Evolutionary conservation across 2,113 vertebrate species (phyloP), one percentile per base, ranked within the genome.

Genomic region (Etheostoma cragini): DNA sequence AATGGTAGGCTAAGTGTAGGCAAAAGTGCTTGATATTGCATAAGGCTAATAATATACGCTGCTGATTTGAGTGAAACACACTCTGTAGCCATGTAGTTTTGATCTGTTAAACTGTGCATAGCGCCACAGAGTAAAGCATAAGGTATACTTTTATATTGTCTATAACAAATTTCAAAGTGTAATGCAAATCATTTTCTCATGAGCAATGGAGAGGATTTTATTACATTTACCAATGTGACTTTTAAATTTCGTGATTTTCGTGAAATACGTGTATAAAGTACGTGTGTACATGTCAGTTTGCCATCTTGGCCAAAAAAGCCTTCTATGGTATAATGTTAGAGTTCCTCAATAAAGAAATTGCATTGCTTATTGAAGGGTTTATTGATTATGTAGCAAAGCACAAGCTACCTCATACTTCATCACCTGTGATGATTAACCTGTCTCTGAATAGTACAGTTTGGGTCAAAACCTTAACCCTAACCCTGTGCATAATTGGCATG

Each of bases 21-120:
- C 87, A 91, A 93, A 96, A 95, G 94, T 92, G 91, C 91, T 94
- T 95, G 93, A 95, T 95, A 94, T 94, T 94, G 87, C 85, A 88
- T 80, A 72, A 60, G 80, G 94, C 95, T 96, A 95, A 95, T 94
- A 91, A 95, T 96, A 95, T 89, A 91, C 50, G 91, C 87, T 94
- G 94, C 94, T 94, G 93, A 94, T 92, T 90, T 91, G 89, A 79
- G 85, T 90, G 91, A 93, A 94, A 93, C 71, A 17, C 71, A 80
- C 58, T 83, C 87, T 87, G 67, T 52, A 81, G 83, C 70, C 60
- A 54, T 49, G 64, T 56, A 54, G 42, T 70, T 84, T 67, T 73
- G 49, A 69, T 56, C 75, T 72, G 78, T 68, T 74, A 45, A 76
- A 65, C 85, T 56, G 49, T 80, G 80, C 71, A 72, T 68, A 83